Conservation (phyloP, 2,113 vertebrate genomes). For the Chaetorhynchus papuensis region DNA sequence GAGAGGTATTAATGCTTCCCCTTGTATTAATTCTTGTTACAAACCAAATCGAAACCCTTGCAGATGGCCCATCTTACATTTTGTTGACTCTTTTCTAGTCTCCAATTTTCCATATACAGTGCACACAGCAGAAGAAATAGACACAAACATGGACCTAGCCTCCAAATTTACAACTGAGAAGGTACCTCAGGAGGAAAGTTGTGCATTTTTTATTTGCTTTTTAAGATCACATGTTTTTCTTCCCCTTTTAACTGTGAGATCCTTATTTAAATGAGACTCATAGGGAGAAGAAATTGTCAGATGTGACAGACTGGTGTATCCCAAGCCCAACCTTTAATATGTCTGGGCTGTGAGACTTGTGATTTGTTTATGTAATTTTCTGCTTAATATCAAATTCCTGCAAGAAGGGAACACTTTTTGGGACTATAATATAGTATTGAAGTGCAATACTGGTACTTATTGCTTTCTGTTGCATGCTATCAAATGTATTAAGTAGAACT, state of each 20-base stretch:
- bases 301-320: background rate
- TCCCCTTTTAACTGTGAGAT: background rate
- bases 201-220: background rate
- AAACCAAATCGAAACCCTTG: background rate
- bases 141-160: background rate
- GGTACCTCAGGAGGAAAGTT: background rate
- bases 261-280: background rate
- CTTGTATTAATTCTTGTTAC: background rate
- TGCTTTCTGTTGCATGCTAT: background rate
- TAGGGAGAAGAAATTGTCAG: background rate
- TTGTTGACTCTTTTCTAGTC: background rate
- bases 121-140: background rate
- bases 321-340: background rate
- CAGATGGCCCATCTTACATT: background rate
- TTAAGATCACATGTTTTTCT: background rate
- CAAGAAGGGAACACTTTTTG: background rate
- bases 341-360: background rate
- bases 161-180: background rate
- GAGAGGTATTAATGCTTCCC: background rate
- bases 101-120: background rate
- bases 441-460: background rate
- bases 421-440: background rate
- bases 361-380: conserved; percentile 12
- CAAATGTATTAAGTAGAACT: background rate
- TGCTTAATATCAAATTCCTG: background rate